These are phyloP conservation scores for Troides oblongomaculatus DNA, from an alignment of 2,888 invertebrate species.

Conservation along the genomic window DNA sequence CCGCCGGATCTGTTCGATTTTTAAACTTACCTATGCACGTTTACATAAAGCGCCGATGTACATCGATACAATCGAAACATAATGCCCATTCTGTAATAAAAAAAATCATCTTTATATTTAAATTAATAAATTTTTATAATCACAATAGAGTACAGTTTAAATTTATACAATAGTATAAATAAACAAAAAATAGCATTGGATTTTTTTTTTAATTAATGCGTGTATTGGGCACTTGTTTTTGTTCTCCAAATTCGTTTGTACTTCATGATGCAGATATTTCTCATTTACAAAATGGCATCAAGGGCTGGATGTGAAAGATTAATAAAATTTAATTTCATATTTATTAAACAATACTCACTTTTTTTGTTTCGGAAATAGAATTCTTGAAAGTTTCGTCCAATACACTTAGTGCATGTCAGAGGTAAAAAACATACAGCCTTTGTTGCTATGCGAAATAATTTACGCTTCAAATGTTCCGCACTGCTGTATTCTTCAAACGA, in stretches of 20 bases:
- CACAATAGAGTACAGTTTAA: neutral
- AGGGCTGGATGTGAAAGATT: conserved; percentile 4
- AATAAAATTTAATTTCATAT: conserved; percentile 3
- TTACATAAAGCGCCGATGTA: neutral
- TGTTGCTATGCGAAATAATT: conserved; percentile 7
- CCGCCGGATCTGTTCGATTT: conserved; percentile 73
- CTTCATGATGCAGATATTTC: neutral
- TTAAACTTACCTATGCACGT: conserved; percentile 34
- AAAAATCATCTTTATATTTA: neutral
- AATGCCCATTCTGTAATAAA: neutral
- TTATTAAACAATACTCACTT: conserved; percentile 4
- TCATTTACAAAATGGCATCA: neutral
- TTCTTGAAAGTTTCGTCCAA: conserved; percentile 25
- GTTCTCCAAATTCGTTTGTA: neutral
- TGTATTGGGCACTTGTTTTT: too few relatives aligned
- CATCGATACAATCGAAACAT: neutral
- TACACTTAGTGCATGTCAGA: conserved; percentile 11
- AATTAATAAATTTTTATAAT: neutral
- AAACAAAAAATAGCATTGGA: too few relatives aligned
- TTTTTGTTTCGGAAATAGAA: conserved; percentile 1
- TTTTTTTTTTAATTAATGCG: too few relatives aligned
- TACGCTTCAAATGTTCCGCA: neutral
- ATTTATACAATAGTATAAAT: too few relatives aligned
- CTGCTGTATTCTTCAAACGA: neutral
- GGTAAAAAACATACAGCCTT: conserved; percentile 19